These are phyloP conservation scores for Machaerirhynchus nigripectus DNA, from an alignment of 2,113 vertebrate species.

Conservation along the genomic window DNA sequence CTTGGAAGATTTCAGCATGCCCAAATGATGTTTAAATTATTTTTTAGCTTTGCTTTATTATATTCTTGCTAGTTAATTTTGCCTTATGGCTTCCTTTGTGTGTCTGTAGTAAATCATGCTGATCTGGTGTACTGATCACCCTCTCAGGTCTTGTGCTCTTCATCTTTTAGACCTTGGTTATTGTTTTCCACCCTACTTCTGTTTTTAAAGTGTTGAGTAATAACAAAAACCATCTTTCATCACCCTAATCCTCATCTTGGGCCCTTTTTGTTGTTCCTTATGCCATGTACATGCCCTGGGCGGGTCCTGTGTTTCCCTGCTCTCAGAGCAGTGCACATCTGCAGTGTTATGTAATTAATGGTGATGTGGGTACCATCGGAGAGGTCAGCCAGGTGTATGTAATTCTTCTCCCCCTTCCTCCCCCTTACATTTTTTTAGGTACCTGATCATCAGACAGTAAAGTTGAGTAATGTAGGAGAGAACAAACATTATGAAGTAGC, in stretches of 20 bases:
- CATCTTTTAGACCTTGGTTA: neutral
- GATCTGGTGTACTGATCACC: neutral
- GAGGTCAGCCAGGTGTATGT: neutral
- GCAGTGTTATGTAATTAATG: constrained; percentile 20
- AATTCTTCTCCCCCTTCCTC: neutral
- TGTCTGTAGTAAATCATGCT: neutral
- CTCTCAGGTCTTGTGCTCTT: neutral
- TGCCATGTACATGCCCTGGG: neutral
- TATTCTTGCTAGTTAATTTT: neutral
- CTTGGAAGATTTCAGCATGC: neutral
- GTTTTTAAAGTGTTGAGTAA: neutral
- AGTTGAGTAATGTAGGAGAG: constrained; percentile 85
- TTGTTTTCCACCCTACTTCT: neutral
- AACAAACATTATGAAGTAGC: constrained; percentile 91
- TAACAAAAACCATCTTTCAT: neutral
- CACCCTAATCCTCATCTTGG: neutral
- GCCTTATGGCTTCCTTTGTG: neutral
- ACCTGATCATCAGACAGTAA: constrained; percentile 86
- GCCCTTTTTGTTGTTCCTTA: neutral
- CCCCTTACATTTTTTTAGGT: constrained; percentile 71
- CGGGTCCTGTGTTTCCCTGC: neutral
- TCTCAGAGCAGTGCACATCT: neutral
- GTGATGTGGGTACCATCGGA: neutral
- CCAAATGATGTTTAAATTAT: neutral
- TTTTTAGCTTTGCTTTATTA: neutral